These are phyloP conservation scores for Lethrus apterus DNA, from an alignment of 1,140 invertebrate genomes.

Conservation along the genomic window DNA sequence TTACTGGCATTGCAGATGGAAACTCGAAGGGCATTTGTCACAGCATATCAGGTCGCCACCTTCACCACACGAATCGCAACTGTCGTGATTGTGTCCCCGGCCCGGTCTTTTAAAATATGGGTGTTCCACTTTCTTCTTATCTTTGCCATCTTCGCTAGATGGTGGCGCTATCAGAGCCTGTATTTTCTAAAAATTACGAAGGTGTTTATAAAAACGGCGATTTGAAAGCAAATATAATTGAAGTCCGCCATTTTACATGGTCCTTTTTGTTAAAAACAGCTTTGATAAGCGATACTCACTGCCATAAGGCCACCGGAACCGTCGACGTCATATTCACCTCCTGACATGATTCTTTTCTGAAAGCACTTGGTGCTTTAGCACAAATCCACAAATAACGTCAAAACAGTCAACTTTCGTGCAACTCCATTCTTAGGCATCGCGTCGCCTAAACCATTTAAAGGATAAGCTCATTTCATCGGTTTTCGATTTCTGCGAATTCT, in stretches of 20 bases:
- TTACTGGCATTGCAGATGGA: slow-evolving; percentile 91
- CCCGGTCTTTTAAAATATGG: slow-evolving; percentile 80
- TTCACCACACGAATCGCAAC: slow-evolving; percentile 86
- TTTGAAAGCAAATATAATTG: slow-evolving; percentile 3
- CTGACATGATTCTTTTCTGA: slow-evolving; percentile 37
- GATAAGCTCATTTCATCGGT: too few relatives aligned
- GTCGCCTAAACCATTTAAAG: too few relatives aligned
- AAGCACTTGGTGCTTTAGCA: background rate
- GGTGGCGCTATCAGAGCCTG: slow-evolving; percentile 81
- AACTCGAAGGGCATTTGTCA: slow-evolving; percentile 89
- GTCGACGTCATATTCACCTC: slow-evolving; percentile 53
- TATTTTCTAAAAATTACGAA: slow-evolving; percentile 62
- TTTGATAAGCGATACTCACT: too few relatives aligned
- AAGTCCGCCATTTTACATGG: too few relatives aligned
- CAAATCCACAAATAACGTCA: too few relatives aligned
- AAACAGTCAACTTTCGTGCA: too few relatives aligned
- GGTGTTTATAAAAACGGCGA: slow-evolving; percentile 14
- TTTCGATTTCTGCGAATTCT: too few relatives aligned
- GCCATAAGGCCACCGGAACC: slow-evolving; percentile 60
- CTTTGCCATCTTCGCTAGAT: slow-evolving; percentile 60
- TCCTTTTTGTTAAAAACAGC: too few relatives aligned
- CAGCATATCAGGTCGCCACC: slow-evolving; percentile 94
- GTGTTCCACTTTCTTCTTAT: slow-evolving; percentile 59
- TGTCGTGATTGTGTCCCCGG: slow-evolving; percentile 87
- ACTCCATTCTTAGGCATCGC: too few relatives aligned